Base-by-base conservation (phyloP, 1,140 invertebrate species). In the Acromyrmex charruanus region DNA sequence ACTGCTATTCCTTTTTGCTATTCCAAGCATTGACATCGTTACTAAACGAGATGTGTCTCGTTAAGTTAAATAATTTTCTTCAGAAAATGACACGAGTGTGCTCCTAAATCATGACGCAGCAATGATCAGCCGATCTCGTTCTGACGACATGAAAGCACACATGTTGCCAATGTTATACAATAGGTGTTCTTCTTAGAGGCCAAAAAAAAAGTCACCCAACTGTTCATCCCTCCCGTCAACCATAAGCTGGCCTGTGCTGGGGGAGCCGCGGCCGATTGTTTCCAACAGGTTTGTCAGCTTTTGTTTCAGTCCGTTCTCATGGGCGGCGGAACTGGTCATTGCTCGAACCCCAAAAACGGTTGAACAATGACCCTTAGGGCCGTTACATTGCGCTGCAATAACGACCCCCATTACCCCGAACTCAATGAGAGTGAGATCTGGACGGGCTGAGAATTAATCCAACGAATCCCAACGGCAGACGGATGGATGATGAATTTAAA, bases 281-380 rank as follows among this genome's bases (percentile, higher is more conserved):
- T 95, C 94, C 94, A 95, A 95, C 94, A 95, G 94, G 94, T 95
- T 94, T 95, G 91, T 92, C 81, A 89, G 91, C 92, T 93, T 93
- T 95, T 95, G 94, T 95, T 95, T 94, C 94, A 94, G 93, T 86
- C 82, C 77, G 93, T 95, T 95, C 94, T 94, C 94, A 94, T 94
- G 94, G 91, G 90, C 92, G 79, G 86, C 87, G 92, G 91, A 94
- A 94, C 94, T 94, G 93, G 94, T 94, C 94, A 94, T 94, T 94
- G 92, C 93, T 92, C 88, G 90, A 92, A 92, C 92, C 93, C 91
- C 86, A 90, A 93, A 94, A 94, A 93, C 91, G 87, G 90, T 93
- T 94, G 93, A 94, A 94, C 93, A 94, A 95, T 95, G 92, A 95
- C 92, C 93, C 90, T 91, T 87, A 85, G 77, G 90, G 89, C 94